A percentile compares a stretch with the other conserved stretches of the same genome.
These are phyloP conservation scores for Sisyra terminalis DNA, from an alignment of 2,888 invertebrate species.

Conservation along the genomic window DNA sequence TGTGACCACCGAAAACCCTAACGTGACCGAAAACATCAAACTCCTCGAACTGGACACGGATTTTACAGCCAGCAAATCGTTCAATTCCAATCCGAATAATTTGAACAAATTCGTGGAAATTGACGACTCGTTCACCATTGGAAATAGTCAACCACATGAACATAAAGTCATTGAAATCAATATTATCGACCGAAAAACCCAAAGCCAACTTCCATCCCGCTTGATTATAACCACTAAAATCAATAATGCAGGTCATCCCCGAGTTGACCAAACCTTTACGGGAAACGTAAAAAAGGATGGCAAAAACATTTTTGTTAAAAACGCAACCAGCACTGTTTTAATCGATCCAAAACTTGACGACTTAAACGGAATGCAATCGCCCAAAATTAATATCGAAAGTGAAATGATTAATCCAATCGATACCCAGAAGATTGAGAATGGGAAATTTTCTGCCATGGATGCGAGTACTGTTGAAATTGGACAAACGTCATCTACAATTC, in stretches of 20 bases:
- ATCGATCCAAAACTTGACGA: constrained; percentile 29
- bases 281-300: constrained; percentile 7
- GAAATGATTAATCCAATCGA: constrained; percentile 12
- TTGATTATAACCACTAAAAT: constrained; percentile 7
- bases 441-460: neutral
- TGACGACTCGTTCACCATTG: constrained; percentile 7
- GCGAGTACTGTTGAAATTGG: constrained; percentile 2
- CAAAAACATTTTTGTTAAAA: constrained; percentile 2
- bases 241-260: neutral
- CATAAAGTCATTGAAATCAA: constrained; percentile 9
- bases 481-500: too few relatives aligned
- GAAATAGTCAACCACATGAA: constrained; percentile 1
- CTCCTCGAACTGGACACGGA: constrained; percentile 4
- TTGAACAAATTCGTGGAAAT: constrained; percentile 5
- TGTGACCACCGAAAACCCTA: neutral
- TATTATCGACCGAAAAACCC: constrained; percentile 6
- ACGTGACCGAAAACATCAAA: constrained; percentile 6
- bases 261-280: neutral
- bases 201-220: constrained; percentile 4
- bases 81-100: neutral
- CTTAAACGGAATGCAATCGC: constrained; percentile 24
- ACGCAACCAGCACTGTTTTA: constrained; percentile 2
- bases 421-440: neutral
- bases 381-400: constrained; percentile 16
- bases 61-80: neutral